Conservation (phyloP, 35 echinoderm and acorn worm genomes). For the Ophioderma brevispina region DNA sequence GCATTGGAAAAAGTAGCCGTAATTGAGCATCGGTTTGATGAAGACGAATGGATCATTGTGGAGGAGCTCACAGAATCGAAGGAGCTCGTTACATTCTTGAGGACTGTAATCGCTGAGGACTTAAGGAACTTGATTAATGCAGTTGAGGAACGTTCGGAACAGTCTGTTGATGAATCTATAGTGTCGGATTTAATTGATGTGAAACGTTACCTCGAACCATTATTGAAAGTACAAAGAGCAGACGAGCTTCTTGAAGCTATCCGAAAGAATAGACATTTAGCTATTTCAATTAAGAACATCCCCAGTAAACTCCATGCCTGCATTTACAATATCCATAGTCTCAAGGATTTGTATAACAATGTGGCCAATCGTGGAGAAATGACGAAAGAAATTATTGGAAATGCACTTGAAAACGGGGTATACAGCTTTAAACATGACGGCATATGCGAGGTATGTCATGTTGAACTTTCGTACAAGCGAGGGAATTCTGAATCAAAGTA, state of each 20-base stretch:
- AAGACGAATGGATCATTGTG: constrained; percentile 10
- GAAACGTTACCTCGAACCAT: constrained; percentile 30
- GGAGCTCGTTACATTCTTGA: constrained; percentile 30
- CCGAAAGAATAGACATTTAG: background rate
- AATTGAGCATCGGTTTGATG: background rate
- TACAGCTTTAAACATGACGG: constrained; percentile 3
- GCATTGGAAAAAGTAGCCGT: constrained; percentile 8
- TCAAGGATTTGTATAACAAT: constrained; percentile 40
- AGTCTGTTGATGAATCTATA: constrained; percentile 14
- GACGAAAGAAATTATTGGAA: constrained; percentile 37
- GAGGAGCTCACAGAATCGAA: background rate
- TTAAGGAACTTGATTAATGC: constrained; percentile 32
- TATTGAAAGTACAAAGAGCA: background rate
- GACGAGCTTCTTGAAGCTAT: constrained; percentile 23
- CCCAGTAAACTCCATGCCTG: constrained; percentile 10
- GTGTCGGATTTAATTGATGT: constrained; percentile 47
- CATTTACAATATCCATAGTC: constrained; percentile 10
- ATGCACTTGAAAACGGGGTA: background rate
- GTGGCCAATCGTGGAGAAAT: constrained; percentile 44
- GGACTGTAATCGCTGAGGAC: constrained; percentile 24
- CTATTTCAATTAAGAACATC: background rate
- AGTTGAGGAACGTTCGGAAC: constrained; percentile 42
- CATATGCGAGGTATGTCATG: background rate
- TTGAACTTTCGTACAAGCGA: constrained; percentile 11
- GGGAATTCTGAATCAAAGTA: background rate